Conservation (phyloP, 2,888 invertebrate species). For the Iphiclides podalirius region DNA sequence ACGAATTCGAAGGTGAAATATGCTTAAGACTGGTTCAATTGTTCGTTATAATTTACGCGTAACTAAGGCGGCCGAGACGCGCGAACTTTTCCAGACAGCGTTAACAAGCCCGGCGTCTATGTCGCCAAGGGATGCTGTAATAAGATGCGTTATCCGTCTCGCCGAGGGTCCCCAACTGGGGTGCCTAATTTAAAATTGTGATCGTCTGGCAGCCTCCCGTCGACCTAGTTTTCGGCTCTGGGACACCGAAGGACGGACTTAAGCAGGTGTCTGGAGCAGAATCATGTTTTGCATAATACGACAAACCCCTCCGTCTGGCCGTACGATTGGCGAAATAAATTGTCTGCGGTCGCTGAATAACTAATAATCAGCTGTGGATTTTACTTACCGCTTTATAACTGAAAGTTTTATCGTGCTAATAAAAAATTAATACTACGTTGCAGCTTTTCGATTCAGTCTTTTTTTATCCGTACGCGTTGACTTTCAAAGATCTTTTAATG, state of each 20-base stretch:
- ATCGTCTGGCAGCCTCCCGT: constrained; percentile 69
- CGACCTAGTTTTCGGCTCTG: constrained; percentile 70
- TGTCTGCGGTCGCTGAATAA: constrained; percentile 27
- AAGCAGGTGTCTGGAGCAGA: constrained; percentile 62
- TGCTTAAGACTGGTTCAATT: too few species aligned
- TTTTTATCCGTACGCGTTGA: too few species aligned
- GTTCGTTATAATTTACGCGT: too few species aligned
- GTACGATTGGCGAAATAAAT: constrained; percentile 38
- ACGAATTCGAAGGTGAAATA: too few species aligned
- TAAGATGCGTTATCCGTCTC: constrained; percentile 35
- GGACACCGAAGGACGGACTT: constrained; percentile 63
- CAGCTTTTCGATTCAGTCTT: too few species aligned
- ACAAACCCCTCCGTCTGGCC: constrained; percentile 59
- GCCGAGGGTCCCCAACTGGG: constrained; percentile 40
- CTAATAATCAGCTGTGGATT: neutral
- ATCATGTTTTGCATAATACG: constrained; percentile 63
- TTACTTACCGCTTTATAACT: constrained; percentile 4
- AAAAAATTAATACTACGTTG: too few species aligned
- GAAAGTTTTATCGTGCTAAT: too few species aligned
- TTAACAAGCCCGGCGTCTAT: too few species aligned
- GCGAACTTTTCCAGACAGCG: too few species aligned
- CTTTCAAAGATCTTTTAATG: too few species aligned
- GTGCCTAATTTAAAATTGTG: constrained; percentile 73
- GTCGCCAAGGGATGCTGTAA: constrained; percentile 24
- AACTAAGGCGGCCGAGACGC: too few species aligned